Conservation (phyloP, 1,140 invertebrate genomes). For the Orchesella cincta region DNA sequence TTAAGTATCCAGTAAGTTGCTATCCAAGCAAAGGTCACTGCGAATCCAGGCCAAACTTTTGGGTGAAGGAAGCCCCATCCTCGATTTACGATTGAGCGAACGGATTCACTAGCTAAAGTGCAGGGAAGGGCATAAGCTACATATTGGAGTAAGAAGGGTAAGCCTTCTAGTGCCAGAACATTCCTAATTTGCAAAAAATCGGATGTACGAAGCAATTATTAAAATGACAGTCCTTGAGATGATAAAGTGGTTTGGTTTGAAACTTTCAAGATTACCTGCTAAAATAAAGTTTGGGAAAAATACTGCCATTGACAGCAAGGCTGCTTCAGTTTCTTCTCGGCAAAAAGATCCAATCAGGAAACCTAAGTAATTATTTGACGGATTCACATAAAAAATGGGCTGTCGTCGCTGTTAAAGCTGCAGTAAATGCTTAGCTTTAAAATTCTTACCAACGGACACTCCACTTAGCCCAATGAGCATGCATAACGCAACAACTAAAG, state of each 20-base stretch:
- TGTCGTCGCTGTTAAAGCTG: too few species aligned
- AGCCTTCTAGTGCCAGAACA: slow-evolving; percentile 85
- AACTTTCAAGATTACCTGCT: slow-evolving; percentile 29
- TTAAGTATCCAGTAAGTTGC: slow-evolving; percentile 27
- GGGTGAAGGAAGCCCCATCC: slow-evolving; percentile 57
- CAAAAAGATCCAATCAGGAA: not conserved
- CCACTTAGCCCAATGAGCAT: not conserved
- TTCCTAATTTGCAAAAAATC: slow-evolving; percentile 62
- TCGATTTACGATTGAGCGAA: slow-evolving; percentile 84
- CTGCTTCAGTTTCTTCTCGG: not conserved
- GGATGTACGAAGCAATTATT: not conserved
- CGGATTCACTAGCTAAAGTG: slow-evolving; percentile 83
- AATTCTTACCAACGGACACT: slow-evolving; percentile 58
- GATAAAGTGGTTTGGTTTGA: not conserved
- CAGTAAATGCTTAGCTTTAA: too few species aligned
- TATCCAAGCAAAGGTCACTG: slow-evolving; percentile 24
- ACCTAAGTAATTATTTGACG: too few species aligned
- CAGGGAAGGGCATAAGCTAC: slow-evolving; percentile 81
- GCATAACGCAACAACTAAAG: not conserved
- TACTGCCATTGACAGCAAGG: slow-evolving; percentile 18
- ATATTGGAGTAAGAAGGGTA: slow-evolving; percentile 74
- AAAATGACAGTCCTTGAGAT: not conserved
- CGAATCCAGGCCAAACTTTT: slow-evolving; percentile 34
- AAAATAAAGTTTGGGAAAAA: slow-evolving; percentile 42
- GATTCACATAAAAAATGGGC: too few species aligned